Base-by-base conservation (phyloP, 2,797 vertebrate genomes). In the Sebastes itinus region DNA sequence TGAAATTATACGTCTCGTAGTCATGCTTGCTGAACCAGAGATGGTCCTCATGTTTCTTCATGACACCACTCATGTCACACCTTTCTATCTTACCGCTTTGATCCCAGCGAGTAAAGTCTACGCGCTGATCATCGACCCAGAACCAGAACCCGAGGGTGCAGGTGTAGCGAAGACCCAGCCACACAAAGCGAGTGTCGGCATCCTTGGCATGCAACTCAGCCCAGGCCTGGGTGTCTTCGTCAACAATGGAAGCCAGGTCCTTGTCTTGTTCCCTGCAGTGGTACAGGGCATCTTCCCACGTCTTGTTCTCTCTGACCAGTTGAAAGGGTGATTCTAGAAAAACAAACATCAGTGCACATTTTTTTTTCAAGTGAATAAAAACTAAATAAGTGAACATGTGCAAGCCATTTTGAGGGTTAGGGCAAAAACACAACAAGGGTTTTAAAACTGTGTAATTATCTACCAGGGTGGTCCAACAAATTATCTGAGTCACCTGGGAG, bases 81-180 rank as follows among this genome's bases (percentile, higher is more conserved):
- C 23, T 25, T 25, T 25, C 23, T 25, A 25, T 25, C 9, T 7
- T 11, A 10, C 20, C 5, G 7, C 4, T 8, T 5, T 18, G 8
- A 9, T 2, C 46, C 85, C 82, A 94, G 16, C 14, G 56, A 4
- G 11, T 0, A 59, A 85, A 90, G 7, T 3, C 2, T n/a, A 78
- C 38, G 1, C 0, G 1, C 2, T 38, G 5, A 66, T 82, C 70
- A 2, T 70, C 55, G 1, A 87, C 61, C 90, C 88, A 94, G 82
- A 91, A 90, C 89, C 91, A 93, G 81, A 91, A 87, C 2, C 30
- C 12, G 38, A 94, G 83, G 23, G 33, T 42, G 64, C 91, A 92
- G 75, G 68, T 88, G 83, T 88, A 90, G 38, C 22, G 77, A 67
- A 88, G 85, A 49, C 85, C 89, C 75, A 92, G 54, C 91, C 92